Percentiles rank a stretch among this genome's conserved stretches.
Conservation (phyloP, 2,113 vertebrate species). For the Boleophthalmus pectinirostris region DNA sequence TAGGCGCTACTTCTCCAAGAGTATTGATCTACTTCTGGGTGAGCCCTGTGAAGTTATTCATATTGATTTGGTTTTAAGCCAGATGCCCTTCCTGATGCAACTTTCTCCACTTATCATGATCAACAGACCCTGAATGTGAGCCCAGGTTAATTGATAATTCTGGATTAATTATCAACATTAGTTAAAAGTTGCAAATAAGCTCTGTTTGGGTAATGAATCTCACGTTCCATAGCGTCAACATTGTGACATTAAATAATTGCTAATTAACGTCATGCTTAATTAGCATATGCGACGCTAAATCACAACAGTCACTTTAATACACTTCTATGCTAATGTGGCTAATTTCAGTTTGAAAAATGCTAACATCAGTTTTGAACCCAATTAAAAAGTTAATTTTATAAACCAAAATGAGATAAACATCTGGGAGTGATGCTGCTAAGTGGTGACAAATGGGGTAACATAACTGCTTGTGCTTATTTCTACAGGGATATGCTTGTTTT, state of each 20-base stretch:
- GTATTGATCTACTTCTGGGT: background rate
- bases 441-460: background rate
- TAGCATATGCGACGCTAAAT: conserved; percentile 20
- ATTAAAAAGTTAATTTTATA: conserved; percentile 16
- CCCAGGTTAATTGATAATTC: background rate
- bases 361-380: conserved; percentile 21
- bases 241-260: background rate
- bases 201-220: background rate
- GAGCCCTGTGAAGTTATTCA: background rate
- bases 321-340: conserved; percentile 1
- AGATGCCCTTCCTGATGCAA: background rate
- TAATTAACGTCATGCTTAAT: background rate
- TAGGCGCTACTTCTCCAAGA: background rate
- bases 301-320: conserved; percentile 22
- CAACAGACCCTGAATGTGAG: background rate
- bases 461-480: background rate
- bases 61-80: background rate
- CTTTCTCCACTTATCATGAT: background rate
- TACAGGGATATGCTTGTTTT: conserved; percentile 18
- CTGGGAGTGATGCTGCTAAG: background rate
- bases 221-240: background rate
- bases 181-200: background rate
- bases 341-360: conserved; percentile 12
- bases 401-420: background rate
- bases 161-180: background rate